Percentiles rank a stretch among this genome's conserved stretches.
phyloP scores from a whole-genome alignment of 2,113 vertebrate genomes.

The Tyto alba region DNA sequence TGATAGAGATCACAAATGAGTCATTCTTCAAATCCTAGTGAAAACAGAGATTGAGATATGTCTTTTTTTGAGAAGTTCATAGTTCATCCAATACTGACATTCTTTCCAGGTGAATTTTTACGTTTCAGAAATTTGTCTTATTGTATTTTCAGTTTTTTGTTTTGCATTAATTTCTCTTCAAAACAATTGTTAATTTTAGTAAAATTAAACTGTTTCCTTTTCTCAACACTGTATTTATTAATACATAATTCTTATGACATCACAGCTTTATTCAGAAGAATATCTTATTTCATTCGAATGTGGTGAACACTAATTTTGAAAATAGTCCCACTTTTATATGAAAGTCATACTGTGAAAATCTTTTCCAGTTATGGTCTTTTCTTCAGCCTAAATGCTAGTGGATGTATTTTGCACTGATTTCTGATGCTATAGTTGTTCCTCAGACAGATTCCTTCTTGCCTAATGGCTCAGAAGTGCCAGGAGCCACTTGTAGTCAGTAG shows the following conservation, averaged over 20 bases:
- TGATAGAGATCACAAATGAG: neutral
- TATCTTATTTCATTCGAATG: neutral
- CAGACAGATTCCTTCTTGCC: neutral
- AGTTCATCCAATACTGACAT: neutral
- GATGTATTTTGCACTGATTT: neutral
- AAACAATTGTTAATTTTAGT: neutral
- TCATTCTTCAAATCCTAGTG: neutral
- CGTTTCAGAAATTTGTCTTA: neutral
- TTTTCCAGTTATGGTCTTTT: neutral
- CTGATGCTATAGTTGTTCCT: neutral
- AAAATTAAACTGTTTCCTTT: neutral
- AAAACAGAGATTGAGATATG: neutral
- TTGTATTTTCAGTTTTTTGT: neutral
- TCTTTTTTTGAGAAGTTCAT: neutral
- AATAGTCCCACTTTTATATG: neutral
- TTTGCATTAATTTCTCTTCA: neutral
- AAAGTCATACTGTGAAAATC: neutral
- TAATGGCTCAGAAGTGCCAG: neutral
- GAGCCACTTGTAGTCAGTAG: neutral
- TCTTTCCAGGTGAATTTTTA: neutral
- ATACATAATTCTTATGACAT: neutral
- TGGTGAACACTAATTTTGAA: neutral
- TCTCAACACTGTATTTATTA: neutral
- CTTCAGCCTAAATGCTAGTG: neutral
- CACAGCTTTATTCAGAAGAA: neutral